Conservation (phyloP, 1,140 invertebrate species). For the Diachasma alloeum region DNA sequence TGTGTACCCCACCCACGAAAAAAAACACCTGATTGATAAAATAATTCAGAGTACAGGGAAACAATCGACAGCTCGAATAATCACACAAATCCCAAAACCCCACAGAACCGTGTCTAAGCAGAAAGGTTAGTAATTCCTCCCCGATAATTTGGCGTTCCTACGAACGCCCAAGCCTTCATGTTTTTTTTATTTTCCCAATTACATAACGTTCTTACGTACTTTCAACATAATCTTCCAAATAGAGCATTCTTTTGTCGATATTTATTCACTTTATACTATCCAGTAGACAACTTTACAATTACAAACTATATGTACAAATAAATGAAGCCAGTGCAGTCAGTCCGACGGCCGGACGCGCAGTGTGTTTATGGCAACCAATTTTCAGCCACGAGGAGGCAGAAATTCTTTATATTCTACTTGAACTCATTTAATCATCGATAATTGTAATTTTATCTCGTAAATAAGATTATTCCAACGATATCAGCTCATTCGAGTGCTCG, state of each 20-base stretch:
- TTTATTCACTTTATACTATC: background rate
- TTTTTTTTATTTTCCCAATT: background rate
- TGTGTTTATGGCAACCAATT: constrained; percentile 43
- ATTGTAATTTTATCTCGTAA: background rate
- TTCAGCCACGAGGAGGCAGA: constrained; percentile 37
- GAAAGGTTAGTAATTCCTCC: constrained; percentile 29
- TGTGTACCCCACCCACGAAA: background rate
- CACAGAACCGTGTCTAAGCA: constrained; percentile 31
- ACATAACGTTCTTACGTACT: constrained; percentile 74
- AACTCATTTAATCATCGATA: background rate
- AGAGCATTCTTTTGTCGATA: constrained; percentile 77
- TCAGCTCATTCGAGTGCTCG: background rate
- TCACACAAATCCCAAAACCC: background rate
- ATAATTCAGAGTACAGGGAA: background rate
- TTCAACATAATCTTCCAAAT: constrained; percentile 96
- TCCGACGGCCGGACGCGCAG: constrained; percentile 19
- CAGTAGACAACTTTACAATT: background rate
- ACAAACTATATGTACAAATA: constrained; percentile 3
- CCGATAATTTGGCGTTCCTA: background rate
- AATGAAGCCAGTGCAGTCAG: constrained; percentile 4
- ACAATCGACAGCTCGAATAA: background rate
- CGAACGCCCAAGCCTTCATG: background rate
- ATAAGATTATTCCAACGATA: background rate
- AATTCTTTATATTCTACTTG: constrained; percentile 20
- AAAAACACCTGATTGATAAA: background rate